Base-by-base conservation (phyloP, 2,888 invertebrate species). In the Entomobrya proxima region DNA sequence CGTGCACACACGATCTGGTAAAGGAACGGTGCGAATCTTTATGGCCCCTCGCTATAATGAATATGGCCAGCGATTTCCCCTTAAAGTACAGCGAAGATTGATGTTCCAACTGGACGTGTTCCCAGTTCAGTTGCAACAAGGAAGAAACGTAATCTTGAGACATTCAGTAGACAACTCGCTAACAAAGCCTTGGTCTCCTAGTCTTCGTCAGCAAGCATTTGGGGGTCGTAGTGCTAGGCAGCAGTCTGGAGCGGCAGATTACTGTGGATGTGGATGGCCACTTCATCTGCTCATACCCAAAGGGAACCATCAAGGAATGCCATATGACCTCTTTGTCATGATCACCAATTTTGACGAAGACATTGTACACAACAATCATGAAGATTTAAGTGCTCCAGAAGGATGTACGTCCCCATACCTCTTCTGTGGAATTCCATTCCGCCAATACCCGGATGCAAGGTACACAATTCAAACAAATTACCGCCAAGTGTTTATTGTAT, bases 251-350 rank as follows among this genome's bases (percentile, higher is more conserved):
- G 69, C 40, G 24, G 75, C 82, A 30, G 82, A 85, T 3, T 76
- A 69, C 44, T 87, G 87, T 37, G 87, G 87, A 7, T 87, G 87
- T 35, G 87, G 96, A 13, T 96, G 96, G 96, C 96, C 96, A 0
- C 94, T 96, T 87, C 96, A 78, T 72, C 27, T 84, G 1, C n/a
- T 96, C 6, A 89, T 96, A 44, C 95, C 96, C 0, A 95, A 94
- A 92, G 96, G 96, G 3, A 94, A 91, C 7, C 91, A 93, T 0
- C 93, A 93, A 85, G 96, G 96, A 69, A 84, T 87, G 86, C 47
- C 47, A 0, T 88, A 79, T 44, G 88, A 87, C 27, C 75, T 89
- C 0, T 89, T 89, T 40, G 87, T 84, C 4, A 88, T 89, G 88
- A 67, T 89, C 44, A 88, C 89, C 0, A 88, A 88, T 40, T 85